These are phyloP conservation scores for Drosophila cyrtoloma DNA, from an alignment of 2,888 invertebrate species.

Conservation along the genomic window DNA sequence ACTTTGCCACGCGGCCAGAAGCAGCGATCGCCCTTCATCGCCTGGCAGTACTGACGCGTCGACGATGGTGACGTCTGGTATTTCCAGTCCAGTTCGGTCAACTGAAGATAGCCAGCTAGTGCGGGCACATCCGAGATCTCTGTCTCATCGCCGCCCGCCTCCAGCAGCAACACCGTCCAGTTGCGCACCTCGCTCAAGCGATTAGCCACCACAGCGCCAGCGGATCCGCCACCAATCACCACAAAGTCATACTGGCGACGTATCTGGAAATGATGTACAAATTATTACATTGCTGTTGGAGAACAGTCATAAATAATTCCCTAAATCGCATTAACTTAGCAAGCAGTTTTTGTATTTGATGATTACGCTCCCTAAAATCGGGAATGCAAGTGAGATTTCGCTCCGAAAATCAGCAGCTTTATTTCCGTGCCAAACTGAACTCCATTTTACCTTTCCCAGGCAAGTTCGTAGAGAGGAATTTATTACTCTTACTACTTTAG, in stretches of 20 bases:
- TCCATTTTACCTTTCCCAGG: neutral
- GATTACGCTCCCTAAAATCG: no score
- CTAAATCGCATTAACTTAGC: neutral
- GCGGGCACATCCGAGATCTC: slow-evolving; percentile 95
- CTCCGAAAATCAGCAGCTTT: neutral
- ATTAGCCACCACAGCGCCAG: slow-evolving; percentile 95
- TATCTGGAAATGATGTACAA: slow-evolving; percentile 86
- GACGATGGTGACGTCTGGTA: slow-evolving; percentile 93
- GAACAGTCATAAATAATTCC: neutral
- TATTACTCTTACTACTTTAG: neutral
- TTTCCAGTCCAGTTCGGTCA: slow-evolving; percentile 96
- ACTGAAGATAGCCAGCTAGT: slow-evolving; percentile 93
- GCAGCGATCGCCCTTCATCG: slow-evolving; percentile 94
- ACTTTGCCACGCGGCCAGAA: slow-evolving; percentile 97
- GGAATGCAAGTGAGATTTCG: no score
- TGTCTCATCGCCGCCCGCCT: slow-evolving; percentile 95
- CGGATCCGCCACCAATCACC: slow-evolving; percentile 94
- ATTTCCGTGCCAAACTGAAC: neutral
- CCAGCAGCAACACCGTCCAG: slow-evolving; percentile 93
- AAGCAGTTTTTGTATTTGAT: no score
- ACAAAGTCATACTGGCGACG: slow-evolving; percentile 93
- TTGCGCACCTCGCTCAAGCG: slow-evolving; percentile 92
- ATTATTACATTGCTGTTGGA: neutral
- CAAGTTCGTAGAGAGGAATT: no score
- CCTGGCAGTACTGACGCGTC: slow-evolving; percentile 93